These are phyloP conservation scores for Anguilla obscura DNA, from an alignment of 2,797 vertebrate genomes.

Conservation along the genomic window DNA sequence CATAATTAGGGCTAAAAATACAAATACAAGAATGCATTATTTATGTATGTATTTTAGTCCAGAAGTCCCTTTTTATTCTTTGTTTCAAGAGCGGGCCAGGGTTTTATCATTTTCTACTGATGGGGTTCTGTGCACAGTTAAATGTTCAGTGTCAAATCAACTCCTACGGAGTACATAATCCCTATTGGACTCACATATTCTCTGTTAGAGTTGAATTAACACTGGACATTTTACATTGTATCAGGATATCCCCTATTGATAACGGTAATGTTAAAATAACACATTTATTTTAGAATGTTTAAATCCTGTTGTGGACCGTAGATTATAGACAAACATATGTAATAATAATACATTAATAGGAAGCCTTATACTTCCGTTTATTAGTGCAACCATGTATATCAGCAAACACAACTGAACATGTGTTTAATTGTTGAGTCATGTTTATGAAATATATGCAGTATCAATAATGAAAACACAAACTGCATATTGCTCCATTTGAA, in stretches of 20 bases:
- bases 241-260: neutral
- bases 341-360: neutral
- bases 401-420: neutral
- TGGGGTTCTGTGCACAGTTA: neutral
- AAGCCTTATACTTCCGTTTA: neutral
- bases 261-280: neutral
- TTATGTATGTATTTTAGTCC: neutral
- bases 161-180: neutral
- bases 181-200: neutral
- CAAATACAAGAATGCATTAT: neutral
- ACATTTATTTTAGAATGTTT: neutral
- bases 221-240: neutral
- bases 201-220: neutral
- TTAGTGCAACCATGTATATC: neutral
- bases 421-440: neutral
- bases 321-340: neutral
- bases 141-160: neutral
- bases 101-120: too few species aligned
- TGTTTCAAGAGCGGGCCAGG: too few species aligned
- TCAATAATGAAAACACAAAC: neutral
- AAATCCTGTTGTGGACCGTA: neutral
- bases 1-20: too few species aligned
- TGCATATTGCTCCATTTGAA: neutral
- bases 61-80: too few species aligned
- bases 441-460: neutral